A percentile compares a stretch with the other conserved stretches of the same genome.
These are phyloP conservation scores for Neoitamus cyanurus DNA, from an alignment of 2,888 invertebrate species.

Conservation along the genomic window DNA sequence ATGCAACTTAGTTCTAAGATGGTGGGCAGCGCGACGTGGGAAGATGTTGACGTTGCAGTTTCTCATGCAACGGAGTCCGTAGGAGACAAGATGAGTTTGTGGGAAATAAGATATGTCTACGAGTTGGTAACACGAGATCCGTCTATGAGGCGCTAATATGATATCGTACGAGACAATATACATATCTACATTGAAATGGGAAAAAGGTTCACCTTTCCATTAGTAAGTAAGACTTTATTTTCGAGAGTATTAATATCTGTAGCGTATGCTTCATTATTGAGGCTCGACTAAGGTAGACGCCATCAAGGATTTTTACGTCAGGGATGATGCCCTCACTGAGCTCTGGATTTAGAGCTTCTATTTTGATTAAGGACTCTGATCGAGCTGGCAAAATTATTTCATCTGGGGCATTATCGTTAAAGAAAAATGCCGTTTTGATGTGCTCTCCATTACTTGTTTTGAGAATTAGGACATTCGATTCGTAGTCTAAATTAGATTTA, in stretches of 20 bases:
- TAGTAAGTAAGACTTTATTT: background rate
- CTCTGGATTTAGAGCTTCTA: background rate
- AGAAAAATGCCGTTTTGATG: background rate
- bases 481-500: background rate
- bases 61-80: no score
- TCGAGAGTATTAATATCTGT: background rate
- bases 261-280: background rate
- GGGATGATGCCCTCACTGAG: background rate
- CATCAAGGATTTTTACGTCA: background rate
- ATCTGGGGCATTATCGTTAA: constrained; percentile 43
- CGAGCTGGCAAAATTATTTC: background rate
- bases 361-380: background rate
- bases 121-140: no score
- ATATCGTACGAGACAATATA: no score
- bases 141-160: no score
- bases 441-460: constrained; percentile 11
- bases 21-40: no score
- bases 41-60: no score
- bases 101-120: no score
- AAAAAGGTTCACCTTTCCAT: background rate
- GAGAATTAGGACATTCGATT: constrained; percentile 55
- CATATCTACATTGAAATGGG: background rate
- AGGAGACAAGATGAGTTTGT: no score
- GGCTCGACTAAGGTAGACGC: background rate
- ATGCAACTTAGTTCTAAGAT: no score